Evolutionary conservation across 2,888 invertebrate species (phyloP).

Genomic region (Pyralis farinalis): DNA sequence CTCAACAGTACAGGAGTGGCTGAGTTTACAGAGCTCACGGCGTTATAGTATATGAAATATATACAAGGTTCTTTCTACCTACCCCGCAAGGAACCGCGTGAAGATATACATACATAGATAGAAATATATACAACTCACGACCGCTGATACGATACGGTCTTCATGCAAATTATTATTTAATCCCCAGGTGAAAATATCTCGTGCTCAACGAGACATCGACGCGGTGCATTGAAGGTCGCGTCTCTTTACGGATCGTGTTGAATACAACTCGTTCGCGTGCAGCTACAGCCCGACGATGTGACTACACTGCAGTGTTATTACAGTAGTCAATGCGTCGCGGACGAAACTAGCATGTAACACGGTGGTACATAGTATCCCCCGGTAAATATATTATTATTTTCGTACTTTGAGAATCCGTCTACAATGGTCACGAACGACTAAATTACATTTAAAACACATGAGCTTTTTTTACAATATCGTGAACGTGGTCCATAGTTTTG

Average conservation of each 20-base stretch:
- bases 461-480: constrained; percentile 19
- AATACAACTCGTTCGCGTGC: neutral
- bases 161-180: neutral
- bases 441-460: constrained; percentile 1
- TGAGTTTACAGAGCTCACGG: too few relatives aligned
- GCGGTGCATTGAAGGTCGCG: constrained; percentile 75
- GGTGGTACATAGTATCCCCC: neutral
- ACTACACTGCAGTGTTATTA: neutral
- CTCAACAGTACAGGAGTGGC: too few relatives aligned
- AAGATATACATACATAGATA: too few relatives aligned
- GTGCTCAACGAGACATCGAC: constrained; percentile 97
- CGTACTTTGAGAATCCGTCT: neutral
- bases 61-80: too few relatives aligned
- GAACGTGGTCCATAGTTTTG: constrained; percentile 34
- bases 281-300: too few relatives aligned
- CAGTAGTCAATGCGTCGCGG: neutral
- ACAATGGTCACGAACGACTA: neutral
- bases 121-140: too few relatives aligned
- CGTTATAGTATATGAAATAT: too few relatives aligned
- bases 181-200: constrained; percentile 91
- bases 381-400: neutral
- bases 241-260: neutral
- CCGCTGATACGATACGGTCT: too few relatives aligned
- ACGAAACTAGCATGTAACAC: neutral
- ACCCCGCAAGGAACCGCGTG: too few relatives aligned